phyloP scores from a whole-genome alignment of 2,888 invertebrate species.

The Eledona agricola region DNA sequence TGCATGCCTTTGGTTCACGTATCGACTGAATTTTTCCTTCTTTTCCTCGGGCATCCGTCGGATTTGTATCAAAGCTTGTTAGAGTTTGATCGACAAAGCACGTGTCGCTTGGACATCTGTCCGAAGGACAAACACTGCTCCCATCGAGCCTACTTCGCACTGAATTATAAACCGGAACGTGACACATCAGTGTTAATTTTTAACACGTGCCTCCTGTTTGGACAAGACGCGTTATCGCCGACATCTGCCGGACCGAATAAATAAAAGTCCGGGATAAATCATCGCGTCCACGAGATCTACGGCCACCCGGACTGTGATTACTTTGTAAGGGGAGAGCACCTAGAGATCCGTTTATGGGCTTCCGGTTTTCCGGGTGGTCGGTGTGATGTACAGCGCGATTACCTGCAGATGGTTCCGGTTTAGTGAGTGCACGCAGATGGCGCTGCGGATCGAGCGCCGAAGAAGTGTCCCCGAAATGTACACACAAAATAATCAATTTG shows the following conservation, averaged over 20 bases:
- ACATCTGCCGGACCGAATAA: constrained; percentile 10
- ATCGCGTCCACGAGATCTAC: constrained; percentile 4
- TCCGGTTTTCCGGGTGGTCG: constrained; percentile 42
- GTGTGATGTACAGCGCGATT: too few relatives aligned
- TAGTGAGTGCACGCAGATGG: too few relatives aligned
- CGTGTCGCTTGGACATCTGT: constrained; percentile 30
- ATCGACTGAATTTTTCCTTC: constrained; percentile 33
- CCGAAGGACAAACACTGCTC: constrained; percentile 45
- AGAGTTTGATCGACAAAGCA: constrained; percentile 21
- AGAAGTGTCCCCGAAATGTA: too few relatives aligned
- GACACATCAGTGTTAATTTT: constrained; percentile 56
- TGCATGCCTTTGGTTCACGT: constrained; percentile 36
- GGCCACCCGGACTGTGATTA: constrained; percentile 25
- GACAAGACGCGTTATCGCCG: constrained; percentile 38
- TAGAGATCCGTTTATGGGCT: constrained; percentile 38
- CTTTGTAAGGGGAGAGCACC: constrained; percentile 23
- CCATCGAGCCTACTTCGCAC: constrained; percentile 49
- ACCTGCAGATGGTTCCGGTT: too few relatives aligned
- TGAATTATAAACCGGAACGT: constrained; percentile 53
- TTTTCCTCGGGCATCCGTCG: constrained; percentile 3
- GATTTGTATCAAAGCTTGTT: background rate
- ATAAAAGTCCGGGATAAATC: constrained; percentile 15
- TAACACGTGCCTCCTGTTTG: constrained; percentile 54
- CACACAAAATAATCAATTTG: too few relatives aligned
- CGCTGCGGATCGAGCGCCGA: too few relatives aligned